These are phyloP conservation scores for Apodemus agrarius DNA, from an alignment of 2,797 vertebrate genomes.

Conservation along the genomic window DNA sequence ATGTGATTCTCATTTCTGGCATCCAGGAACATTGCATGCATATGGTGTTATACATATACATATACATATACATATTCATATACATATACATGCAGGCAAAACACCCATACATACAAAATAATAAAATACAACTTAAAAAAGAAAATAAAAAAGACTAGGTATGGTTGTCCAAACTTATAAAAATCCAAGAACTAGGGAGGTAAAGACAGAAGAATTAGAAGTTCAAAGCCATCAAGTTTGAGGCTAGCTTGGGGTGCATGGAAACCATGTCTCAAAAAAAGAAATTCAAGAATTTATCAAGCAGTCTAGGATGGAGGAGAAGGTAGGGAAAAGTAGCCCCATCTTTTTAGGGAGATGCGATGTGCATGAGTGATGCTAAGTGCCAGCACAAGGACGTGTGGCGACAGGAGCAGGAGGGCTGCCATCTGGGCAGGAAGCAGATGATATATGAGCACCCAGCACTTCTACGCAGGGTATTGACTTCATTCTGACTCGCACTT, in stretches of 20 bases:
- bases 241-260: not conserved
- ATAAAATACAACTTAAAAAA: not conserved
- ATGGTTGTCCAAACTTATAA: not conserved
- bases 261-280: not conserved
- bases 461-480: not conserved
- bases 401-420: slow-evolving; percentile 9
- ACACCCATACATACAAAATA: not conserved
- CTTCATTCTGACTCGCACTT: slow-evolving; percentile 21
- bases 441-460: not conserved
- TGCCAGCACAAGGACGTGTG: not conserved
- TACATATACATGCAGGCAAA: too few relatives aligned
- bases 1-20: not conserved
- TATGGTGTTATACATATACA: not conserved
- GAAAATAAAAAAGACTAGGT: not conserved
- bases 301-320: not conserved
- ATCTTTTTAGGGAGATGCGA: slow-evolving; percentile 63
- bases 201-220: not conserved
- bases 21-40: not conserved
- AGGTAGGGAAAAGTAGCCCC: not conserved
- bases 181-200: not conserved
- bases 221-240: not conserved
- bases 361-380: not conserved
- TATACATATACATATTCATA: too few relatives aligned
- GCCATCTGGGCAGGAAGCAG: not conserved
- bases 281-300: not conserved